Percentiles rank a stretch among this genome's conserved stretches.
Evolutionary conservation across 2,888 invertebrate species (phyloP).

Genomic region (Callosobruchus maculatus): DNA sequence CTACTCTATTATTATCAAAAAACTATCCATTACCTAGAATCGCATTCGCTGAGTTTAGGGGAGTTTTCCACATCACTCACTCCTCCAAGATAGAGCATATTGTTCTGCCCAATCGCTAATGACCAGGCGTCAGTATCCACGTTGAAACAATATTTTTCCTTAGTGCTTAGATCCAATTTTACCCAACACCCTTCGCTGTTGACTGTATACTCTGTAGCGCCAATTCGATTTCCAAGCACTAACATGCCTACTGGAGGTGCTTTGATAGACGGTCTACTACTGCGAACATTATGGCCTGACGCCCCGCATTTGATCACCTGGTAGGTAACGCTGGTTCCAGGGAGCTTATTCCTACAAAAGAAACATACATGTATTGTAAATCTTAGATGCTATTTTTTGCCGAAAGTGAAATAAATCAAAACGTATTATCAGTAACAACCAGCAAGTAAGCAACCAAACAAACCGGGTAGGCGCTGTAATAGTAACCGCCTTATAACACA

Average conservation of each 20-base stretch:
- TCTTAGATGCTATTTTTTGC: too few species aligned
- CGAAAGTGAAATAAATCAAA: too few species aligned
- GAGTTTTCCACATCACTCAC: conserved; percentile 33
- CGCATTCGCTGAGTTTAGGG: too few species aligned
- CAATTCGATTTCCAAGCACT: conserved; percentile 62
- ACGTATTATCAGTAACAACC: too few species aligned
- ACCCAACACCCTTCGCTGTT: conserved; percentile 67
- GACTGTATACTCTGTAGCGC: conserved; percentile 61
- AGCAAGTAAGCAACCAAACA: too few species aligned
- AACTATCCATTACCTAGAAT: too few species aligned
- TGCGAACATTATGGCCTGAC: conserved; percentile 71
- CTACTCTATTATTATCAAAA: too few species aligned
- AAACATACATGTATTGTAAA: too few species aligned
- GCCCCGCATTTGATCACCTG: conserved; percentile 72
- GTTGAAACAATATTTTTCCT: conserved; percentile 64
- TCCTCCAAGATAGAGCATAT: conserved; percentile 62
- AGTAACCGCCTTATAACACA: too few species aligned
- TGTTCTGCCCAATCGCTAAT: conserved; percentile 61
- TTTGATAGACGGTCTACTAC: conserved; percentile 63
- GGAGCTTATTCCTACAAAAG: conserved; percentile 17
- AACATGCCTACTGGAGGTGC: conserved; percentile 66
- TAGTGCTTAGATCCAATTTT: conserved; percentile 58
- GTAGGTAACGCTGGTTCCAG: conserved; percentile 49
- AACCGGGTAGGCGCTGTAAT: too few species aligned
- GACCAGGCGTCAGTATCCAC: conserved; percentile 70